These are phyloP conservation scores for Tortrix viridana DNA, from an alignment of 2,888 invertebrate species.

Conservation along the genomic window DNA sequence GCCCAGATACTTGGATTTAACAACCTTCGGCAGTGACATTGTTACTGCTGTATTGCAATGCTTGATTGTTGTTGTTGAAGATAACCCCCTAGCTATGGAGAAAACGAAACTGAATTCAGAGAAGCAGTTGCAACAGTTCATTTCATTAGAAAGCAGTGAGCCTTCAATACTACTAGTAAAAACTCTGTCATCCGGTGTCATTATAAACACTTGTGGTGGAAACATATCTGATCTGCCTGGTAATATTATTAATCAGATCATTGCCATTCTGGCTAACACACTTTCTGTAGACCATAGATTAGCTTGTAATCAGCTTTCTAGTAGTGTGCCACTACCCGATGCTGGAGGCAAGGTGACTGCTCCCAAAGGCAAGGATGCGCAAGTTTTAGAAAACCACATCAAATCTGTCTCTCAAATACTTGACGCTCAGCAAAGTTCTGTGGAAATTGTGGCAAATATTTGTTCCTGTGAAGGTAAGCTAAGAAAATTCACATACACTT, in stretches of 20 bases:
- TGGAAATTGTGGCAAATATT: conserved; percentile 89
- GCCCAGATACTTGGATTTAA: conserved; percentile 83
- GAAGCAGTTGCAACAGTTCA: conserved; percentile 67
- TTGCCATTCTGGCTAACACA: conserved; percentile 78
- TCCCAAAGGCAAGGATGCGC: conserved; percentile 67
- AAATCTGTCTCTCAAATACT: conserved; percentile 81
- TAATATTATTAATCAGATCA: conserved; percentile 76
- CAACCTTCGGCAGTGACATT: conserved; percentile 83
- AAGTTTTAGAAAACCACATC: conserved; percentile 74
- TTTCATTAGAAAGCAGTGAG: conserved; percentile 69
- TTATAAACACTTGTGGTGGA: conserved; percentile 80
- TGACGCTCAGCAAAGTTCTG: conserved; percentile 87
- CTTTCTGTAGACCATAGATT: conserved; percentile 82
- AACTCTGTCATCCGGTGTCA: conserved; percentile 84
- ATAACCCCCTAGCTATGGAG: conserved; percentile 84
- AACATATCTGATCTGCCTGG: conserved; percentile 69
- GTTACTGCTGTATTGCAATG: conserved; percentile 86
- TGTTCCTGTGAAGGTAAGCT: conserved; percentile 86
- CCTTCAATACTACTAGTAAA: conserved; percentile 77
- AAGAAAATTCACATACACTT: too few relatives aligned
- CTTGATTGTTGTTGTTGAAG: conserved; percentile 88
- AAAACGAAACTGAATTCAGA: conserved; percentile 80
- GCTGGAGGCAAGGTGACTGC: conserved; percentile 56
- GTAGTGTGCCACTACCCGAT: conserved; percentile 72
- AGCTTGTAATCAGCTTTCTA: conserved; percentile 76